A percentile compares a stretch with the other conserved stretches of the same genome.
Evolutionary conservation across 2,888 invertebrate species (phyloP).

Genomic region (Microctonus hyperodae): DNA sequence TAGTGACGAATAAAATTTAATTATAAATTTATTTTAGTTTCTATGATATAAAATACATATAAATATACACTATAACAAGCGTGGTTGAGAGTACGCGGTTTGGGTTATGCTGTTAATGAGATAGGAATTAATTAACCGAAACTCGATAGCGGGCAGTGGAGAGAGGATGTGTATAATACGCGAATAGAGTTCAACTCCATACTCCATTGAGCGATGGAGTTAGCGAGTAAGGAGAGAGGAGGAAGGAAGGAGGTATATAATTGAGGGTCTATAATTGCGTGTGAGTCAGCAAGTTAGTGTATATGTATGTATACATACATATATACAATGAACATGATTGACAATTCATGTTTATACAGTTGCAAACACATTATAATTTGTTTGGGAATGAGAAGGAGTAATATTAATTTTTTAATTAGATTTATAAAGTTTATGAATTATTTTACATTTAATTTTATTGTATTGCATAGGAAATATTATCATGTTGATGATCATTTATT

Average conservation of each 20-base stretch:
- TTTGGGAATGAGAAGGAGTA: not conserved
- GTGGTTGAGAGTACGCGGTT: not conserved
- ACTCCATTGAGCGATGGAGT: constrained; percentile 10
- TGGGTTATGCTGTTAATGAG: constrained; percentile 56
- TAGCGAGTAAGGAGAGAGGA: constrained; percentile 27
- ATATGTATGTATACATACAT: not conserved
- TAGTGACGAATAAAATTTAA: too few species aligned
- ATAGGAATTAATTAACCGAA: constrained; percentile 60
- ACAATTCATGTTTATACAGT: constrained; percentile 1
- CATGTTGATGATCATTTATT: too few species aligned
- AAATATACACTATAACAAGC: too few species aligned
- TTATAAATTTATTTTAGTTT: too few species aligned
- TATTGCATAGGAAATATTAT: too few species aligned
- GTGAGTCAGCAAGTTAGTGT: constrained; percentile 48
- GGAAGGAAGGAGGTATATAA: constrained; percentile 41
- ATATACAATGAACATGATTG: constrained; percentile 11
- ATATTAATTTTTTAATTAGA: not conserved
- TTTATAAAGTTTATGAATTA: too few species aligned
- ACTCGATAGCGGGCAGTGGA: constrained; percentile 36
- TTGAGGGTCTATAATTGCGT: constrained; percentile 53
- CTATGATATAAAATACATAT: too few species aligned
- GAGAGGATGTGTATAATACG: constrained; percentile 25
- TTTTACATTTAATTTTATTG: too few species aligned
- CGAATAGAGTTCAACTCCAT: not conserved
- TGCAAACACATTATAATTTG: not conserved